Percentiles rank a stretch among this genome's conserved stretches.
Conservation (phyloP, 2,797 vertebrate genomes). For the Menidia menidia region DNA sequence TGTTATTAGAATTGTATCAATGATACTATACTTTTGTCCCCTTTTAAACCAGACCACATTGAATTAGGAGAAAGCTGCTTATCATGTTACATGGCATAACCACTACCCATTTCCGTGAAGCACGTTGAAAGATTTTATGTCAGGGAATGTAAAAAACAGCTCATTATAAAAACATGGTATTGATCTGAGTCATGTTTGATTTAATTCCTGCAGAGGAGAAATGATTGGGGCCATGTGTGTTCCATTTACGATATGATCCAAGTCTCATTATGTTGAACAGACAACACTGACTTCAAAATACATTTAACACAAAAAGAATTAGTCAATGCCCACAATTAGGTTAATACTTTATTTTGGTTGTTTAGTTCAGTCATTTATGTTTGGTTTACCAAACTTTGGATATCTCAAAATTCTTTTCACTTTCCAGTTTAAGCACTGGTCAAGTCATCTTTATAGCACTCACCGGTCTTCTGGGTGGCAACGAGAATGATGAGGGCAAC, state of each 20-base stretch:
- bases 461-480: constrained; percentile 87
- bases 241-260: constrained; percentile 8
- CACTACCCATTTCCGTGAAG: background rate
- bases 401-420: background rate
- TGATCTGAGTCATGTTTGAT: constrained; percentile 12
- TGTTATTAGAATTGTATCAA: background rate
- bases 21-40: background rate
- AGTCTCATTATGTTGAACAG: constrained; percentile 8
- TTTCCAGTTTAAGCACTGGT: background rate
- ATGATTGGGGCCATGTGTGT: background rate
- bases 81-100: background rate
- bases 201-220: constrained; percentile 4
- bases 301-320: background rate
- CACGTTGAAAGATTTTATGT: constrained; percentile 9
- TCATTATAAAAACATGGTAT: constrained; percentile 1
- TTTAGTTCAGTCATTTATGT: background rate
- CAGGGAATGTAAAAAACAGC: background rate
- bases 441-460: constrained; percentile 49
- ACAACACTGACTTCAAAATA: constrained; percentile 26
- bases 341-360: background rate
- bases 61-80: background rate
- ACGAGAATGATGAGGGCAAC: constrained; percentile 90
- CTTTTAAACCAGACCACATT: background rate
- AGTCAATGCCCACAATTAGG: background rate
- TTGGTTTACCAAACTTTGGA: background rate